Percentiles rank a stretch among this genome's conserved stretches.
Evolutionary conservation across 92 coral and sea anemone genomes (phyloP).

Genomic region (Epizoanthus rinbou): DNA sequence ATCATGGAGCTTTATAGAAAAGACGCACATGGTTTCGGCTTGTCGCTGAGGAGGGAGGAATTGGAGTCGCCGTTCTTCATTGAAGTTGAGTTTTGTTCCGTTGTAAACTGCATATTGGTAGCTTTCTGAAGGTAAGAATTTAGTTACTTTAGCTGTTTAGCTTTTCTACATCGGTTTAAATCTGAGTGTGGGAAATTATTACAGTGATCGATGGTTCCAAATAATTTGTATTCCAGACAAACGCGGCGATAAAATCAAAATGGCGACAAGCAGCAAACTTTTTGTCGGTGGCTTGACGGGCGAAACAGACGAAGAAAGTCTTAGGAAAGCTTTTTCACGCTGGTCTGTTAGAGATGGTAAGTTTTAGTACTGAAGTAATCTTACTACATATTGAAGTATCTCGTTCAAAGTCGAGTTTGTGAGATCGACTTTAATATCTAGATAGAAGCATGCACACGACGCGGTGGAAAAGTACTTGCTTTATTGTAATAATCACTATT

Average conservation of each 20-base stretch:
- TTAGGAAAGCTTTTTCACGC: slow-evolving; percentile 30
- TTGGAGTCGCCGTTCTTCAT: background rate
- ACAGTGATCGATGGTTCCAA: background rate
- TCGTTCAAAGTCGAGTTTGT: too few relatives aligned
- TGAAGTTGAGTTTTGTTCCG: background rate
- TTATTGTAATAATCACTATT: too few relatives aligned
- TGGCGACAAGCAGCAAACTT: slow-evolving; percentile 22
- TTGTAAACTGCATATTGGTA: background rate
- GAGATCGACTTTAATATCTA: too few relatives aligned
- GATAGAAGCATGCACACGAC: too few relatives aligned
- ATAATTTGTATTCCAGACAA: too few relatives aligned
- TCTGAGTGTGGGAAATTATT: background rate
- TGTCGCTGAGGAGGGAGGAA: too few relatives aligned
- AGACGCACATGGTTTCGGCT: slow-evolving; percentile 20
- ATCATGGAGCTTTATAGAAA: slow-evolving; percentile 13
- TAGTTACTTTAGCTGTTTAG: background rate
- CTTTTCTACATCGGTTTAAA: background rate
- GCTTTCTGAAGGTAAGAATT: background rate
- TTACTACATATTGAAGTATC: background rate
- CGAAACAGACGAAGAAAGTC: slow-evolving; percentile 39
- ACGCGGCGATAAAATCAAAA: background rate
- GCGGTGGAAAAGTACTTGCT: too few relatives aligned
- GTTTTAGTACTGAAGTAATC: background rate
- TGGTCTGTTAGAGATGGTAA: slow-evolving; percentile 45
- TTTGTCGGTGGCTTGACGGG: slow-evolving; percentile 35